Evolutionary conservation across 2,888 invertebrate species (phyloP).

Genomic region (Tyria jacobaeae): DNA sequence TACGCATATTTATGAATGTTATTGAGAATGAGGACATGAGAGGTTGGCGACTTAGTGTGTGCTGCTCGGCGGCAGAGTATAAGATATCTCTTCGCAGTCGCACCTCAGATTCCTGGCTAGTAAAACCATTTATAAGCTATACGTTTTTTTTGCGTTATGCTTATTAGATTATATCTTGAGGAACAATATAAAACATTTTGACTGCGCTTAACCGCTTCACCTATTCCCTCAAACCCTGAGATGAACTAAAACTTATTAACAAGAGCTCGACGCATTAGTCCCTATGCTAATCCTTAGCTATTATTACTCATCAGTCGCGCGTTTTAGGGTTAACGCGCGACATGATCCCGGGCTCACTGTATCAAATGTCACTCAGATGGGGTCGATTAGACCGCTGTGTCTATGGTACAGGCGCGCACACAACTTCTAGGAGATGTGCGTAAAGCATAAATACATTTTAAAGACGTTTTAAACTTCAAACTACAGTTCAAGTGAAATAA

Average conservation of each 20-base stretch:
- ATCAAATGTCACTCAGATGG: constrained; percentile 79
- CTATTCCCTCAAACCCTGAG: constrained; percentile 11
- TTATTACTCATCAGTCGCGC: constrained; percentile 74
- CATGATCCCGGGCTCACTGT: constrained; percentile 69
- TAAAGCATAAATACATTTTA: neutral
- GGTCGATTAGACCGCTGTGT: constrained; percentile 64
- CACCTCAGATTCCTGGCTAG: no score
- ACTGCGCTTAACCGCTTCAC: neutral
- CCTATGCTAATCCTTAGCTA: constrained; percentile 72
- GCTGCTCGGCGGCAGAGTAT: no score
- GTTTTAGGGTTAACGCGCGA: constrained; percentile 78
- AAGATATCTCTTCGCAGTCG: no score
- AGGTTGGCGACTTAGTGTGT: no score
- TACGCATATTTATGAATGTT: no score
- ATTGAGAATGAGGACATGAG: no score
- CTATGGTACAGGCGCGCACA: constrained; percentile 43
- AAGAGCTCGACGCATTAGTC: constrained; percentile 47
- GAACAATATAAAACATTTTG: neutral
- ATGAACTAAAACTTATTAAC: constrained; percentile 36
- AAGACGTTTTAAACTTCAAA: no score
- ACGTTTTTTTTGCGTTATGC: no score
- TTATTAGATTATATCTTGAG: no score
- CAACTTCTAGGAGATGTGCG: neutral
- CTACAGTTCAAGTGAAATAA: no score
- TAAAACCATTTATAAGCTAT: no score